These are phyloP conservation scores for Trachops cirrhosus DNA, from an alignment of 2,797 vertebrate genomes.

Conservation along the genomic window DNA sequence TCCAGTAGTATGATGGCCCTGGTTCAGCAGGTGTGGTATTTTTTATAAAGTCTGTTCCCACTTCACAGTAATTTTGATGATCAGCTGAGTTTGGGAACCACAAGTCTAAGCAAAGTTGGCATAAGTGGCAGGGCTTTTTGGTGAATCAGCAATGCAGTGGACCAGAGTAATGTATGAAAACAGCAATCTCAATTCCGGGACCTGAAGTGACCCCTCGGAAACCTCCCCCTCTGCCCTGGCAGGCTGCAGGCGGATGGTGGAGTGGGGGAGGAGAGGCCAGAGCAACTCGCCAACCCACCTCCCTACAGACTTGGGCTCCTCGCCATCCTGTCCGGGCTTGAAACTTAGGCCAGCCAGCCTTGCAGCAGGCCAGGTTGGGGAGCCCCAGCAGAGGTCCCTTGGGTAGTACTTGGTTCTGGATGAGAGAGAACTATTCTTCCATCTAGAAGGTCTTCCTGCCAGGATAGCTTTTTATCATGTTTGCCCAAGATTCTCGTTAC, in stretches of 20 bases:
- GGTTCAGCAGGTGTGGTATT: neutral
- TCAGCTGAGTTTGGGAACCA: neutral
- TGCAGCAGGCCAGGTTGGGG: neutral
- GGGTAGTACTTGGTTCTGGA: neutral
- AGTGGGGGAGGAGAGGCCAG: neutral
- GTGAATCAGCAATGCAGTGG: neutral
- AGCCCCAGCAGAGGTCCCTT: neutral
- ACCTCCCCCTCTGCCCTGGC: neutral
- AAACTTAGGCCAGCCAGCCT: neutral
- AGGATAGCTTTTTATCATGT: conserved; percentile 38
- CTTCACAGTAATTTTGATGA: neutral
- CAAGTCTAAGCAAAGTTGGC: neutral
- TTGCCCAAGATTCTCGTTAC: conserved; percentile 61
- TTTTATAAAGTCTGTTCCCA: neutral
- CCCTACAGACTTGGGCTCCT: neutral
- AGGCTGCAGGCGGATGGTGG: neutral
- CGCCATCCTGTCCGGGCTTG: neutral
- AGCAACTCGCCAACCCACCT: neutral
- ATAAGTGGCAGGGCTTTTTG: neutral
- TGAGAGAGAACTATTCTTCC: neutral
- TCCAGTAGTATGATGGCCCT: neutral
- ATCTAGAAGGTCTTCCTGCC: conserved; percentile 17
- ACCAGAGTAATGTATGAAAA: neutral
- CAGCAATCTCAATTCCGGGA: neutral
- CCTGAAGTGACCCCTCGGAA: conserved; percentile 36